A percentile compares a stretch with the other conserved stretches of the same genome.
phyloP scores from a whole-genome alignment of 1,140 invertebrate genomes.

The Hetaerina americana region DNA sequence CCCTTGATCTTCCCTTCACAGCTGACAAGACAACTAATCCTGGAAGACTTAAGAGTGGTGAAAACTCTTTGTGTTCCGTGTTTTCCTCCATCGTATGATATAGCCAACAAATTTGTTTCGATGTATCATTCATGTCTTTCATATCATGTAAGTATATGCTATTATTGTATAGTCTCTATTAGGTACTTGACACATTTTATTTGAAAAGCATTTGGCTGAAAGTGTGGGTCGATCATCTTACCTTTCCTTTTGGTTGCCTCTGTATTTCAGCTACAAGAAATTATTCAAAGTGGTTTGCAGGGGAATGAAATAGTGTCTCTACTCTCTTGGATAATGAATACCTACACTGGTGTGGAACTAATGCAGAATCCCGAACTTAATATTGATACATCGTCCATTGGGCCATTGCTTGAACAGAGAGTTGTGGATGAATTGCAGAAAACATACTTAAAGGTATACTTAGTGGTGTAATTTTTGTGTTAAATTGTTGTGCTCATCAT shows the following conservation, averaged over 20 bases:
- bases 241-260: no score
- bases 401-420: slow-evolving; percentile 59
- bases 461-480: background rate
- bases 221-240: no score
- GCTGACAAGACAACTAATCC: slow-evolving; percentile 70
- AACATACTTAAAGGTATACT: slow-evolving; percentile 55
- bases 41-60: slow-evolving; percentile 85
- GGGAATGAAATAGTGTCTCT: slow-evolving; percentile 95
- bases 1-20: slow-evolving; percentile 27
- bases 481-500: background rate
- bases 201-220: no score
- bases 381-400: slow-evolving; percentile 53
- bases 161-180: no score
- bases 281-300: slow-evolving; percentile 74
- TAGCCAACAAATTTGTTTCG: slow-evolving; percentile 76
- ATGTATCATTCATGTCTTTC: slow-evolving; percentile 90
- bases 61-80: slow-evolving; percentile 86
- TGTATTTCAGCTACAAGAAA: slow-evolving; percentile 74
- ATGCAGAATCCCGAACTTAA: slow-evolving; percentile 79
- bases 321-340: slow-evolving; percentile 82
- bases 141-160: slow-evolving; percentile 56
- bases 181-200: no score
- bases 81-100: slow-evolving; percentile 92
- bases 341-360: slow-evolving; percentile 69
- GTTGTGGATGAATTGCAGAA: slow-evolving; percentile 66